phyloP scores from a whole-genome alignment of 2,113 vertebrate genomes.

The Pteruthius melanotis region DNA sequence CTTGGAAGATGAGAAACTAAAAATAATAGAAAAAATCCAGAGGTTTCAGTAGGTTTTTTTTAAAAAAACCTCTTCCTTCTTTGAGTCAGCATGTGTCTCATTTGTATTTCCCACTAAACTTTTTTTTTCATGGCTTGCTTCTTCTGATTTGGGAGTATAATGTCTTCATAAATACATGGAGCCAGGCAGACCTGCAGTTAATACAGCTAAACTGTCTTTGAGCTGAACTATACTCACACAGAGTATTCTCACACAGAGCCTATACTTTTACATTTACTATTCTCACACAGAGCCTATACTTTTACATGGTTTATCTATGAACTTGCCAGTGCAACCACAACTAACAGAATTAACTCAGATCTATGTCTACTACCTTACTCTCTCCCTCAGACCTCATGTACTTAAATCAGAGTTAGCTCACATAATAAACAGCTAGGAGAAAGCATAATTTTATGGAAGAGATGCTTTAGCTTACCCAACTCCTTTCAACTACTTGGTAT shows the following conservation, averaged over 20 bases:
- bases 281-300: background rate
- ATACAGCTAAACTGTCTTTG: background rate
- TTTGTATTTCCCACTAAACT: background rate
- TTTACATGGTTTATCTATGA: background rate
- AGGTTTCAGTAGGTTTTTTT: background rate
- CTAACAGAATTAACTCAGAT: background rate
- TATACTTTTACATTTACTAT: background rate
- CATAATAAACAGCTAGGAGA: background rate
- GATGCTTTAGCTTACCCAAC: background rate
- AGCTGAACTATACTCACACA: too few relatives aligned
- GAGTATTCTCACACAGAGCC: background rate
- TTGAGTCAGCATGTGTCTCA: background rate
- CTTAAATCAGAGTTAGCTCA: background rate
- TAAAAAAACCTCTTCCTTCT: background rate
- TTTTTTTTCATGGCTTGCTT: background rate
- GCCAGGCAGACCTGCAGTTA: background rate
- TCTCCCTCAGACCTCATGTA: background rate
- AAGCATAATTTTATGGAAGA: background rate
- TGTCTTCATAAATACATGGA: background rate
- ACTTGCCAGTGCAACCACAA: background rate
- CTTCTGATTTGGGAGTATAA: background rate
- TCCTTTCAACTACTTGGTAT: background rate
- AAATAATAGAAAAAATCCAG: background rate
- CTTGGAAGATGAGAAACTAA: background rate
- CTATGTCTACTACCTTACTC: background rate